phyloP scores from a whole-genome alignment of 2,797 vertebrate species.

The Craterocephalus amniculus region DNA sequence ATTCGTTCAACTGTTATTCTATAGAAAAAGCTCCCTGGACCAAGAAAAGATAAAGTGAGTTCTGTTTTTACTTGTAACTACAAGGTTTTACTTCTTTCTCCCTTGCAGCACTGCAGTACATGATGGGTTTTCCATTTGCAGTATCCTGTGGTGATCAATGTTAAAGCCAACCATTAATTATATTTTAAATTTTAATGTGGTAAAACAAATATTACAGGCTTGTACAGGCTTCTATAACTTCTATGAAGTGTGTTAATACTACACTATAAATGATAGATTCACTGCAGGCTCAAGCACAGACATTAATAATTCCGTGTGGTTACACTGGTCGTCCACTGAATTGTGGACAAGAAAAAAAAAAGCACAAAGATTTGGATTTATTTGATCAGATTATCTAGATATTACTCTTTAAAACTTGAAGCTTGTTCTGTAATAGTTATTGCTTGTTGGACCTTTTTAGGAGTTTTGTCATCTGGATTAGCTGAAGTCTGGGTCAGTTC shows the following conservation, averaged over 20 bases:
- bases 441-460: not conserved
- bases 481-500: not conserved
- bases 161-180: conserved; percentile 27
- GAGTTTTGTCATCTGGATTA: conserved; percentile 7
- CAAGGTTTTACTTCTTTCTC: conserved; percentile 3
- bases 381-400: not conserved
- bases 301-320: conserved; percentile 3
- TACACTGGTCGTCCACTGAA: conserved; percentile 18
- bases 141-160: conserved; percentile 16
- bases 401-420: not conserved
- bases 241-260: conserved; percentile 20
- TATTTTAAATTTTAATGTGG: conserved; percentile 11
- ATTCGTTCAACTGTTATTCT: conserved; percentile 6
- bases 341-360: conserved; percentile 2
- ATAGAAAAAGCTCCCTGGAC: not conserved
- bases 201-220: conserved; percentile 24
- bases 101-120: conserved; percentile 8
- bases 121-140: conserved; percentile 27
- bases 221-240: conserved; percentile 17
- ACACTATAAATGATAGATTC: conserved; percentile 33
- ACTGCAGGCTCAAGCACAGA: conserved; percentile 13
- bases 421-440: not conserved
- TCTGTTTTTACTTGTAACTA: conserved; percentile 3
- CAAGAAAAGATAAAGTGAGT: not conserved
- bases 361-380: not conserved